Evolutionary conservation across 2,888 invertebrate species (phyloP), one percentile per base, ranked within the genome.

Genomic region (Hesperia comma): DNA sequence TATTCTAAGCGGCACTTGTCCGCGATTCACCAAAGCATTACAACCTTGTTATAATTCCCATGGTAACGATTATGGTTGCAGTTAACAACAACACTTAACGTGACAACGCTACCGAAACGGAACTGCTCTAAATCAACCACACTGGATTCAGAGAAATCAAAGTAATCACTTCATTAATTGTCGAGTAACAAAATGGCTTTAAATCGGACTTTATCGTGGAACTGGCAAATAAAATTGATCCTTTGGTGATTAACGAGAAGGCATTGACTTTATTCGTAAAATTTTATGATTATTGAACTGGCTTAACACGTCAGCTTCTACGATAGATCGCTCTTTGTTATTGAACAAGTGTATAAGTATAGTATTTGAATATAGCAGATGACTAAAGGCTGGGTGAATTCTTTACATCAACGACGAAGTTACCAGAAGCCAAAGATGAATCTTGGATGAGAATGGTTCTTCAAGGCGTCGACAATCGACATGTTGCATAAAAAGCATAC

Each of bases 21-120:
- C 37, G 37, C 26, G 37, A 33, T 57, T 15, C 19, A 58, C 26
- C 3, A 26, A 43, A 21, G 58, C 26, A 58, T n/a, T 32, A 10
- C 58, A 58, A 46, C 41, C 58, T 51, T 51, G 61, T 61, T 19
- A 51, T n/a, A 33, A 37, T 49, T 61, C 61, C 61, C 37, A 53
- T 32, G 10, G 40, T 14, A 15, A 15, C 60, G 14, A 49, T 60
- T 60, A 60, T 60, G 43, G 61, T 21, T 21, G 7, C 12, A n/a
- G 33, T 40, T 21, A 61, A 58, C n/a, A 10, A 58, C 26, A 58
- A 58, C n/a, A 58, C 15, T 43, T 58, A 41, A 26, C 58, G 43
- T 58, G 43, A 43, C 26, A 61, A 37, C 40, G 53, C 51, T 33
- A 61, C 51, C 51, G 51, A 61, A 40, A 61, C 51, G 51, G 51